Evolutionary conservation across 2,888 invertebrate species (phyloP).

Genomic region (Ophion costatus): DNA sequence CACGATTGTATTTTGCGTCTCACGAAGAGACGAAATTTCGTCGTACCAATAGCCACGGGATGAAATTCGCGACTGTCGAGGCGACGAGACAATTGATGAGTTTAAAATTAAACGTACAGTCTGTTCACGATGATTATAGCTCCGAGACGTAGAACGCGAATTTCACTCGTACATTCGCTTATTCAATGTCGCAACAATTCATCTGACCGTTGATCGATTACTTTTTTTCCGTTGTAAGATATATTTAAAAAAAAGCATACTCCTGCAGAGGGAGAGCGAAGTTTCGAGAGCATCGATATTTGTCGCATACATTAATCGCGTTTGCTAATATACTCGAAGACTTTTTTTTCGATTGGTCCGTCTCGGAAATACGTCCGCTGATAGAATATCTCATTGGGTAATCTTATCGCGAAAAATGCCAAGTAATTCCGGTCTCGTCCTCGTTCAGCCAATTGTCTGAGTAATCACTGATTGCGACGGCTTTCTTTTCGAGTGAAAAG

Average conservation of each 20-base stretch:
- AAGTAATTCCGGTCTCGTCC: slow-evolving; percentile 44
- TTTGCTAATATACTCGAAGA: slow-evolving; percentile 3
- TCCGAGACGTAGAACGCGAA: background rate
- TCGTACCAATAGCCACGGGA: slow-evolving; percentile 12
- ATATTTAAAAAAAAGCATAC: background rate
- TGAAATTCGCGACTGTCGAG: slow-evolving; percentile 28
- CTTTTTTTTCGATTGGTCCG: slow-evolving; percentile 13
- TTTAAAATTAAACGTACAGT: slow-evolving; percentile 45
- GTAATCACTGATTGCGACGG: slow-evolving; percentile 24
- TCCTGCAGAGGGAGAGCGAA: background rate
- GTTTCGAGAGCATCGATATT: background rate
- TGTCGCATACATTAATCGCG: background rate
- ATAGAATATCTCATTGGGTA: slow-evolving; percentile 3
- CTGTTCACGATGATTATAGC: slow-evolving; percentile 1
- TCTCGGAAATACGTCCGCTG: slow-evolving; percentile 34
- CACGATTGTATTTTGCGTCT: background rate
- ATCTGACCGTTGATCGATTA: slow-evolving; percentile 4
- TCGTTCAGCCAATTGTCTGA: slow-evolving; percentile 30
- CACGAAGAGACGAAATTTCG: slow-evolving; percentile 1
- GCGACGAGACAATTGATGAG: slow-evolving; percentile 16
- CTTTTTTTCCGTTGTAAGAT: background rate
- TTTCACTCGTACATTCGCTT: background rate
- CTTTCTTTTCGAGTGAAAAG: slow-evolving; percentile 20
- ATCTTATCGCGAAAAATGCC: slow-evolving; percentile 45
- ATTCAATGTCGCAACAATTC: slow-evolving; percentile 24